These are phyloP conservation scores for Leptopilina clavipes DNA, from an alignment of 1,140 invertebrate genomes.

Conservation along the genomic window DNA sequence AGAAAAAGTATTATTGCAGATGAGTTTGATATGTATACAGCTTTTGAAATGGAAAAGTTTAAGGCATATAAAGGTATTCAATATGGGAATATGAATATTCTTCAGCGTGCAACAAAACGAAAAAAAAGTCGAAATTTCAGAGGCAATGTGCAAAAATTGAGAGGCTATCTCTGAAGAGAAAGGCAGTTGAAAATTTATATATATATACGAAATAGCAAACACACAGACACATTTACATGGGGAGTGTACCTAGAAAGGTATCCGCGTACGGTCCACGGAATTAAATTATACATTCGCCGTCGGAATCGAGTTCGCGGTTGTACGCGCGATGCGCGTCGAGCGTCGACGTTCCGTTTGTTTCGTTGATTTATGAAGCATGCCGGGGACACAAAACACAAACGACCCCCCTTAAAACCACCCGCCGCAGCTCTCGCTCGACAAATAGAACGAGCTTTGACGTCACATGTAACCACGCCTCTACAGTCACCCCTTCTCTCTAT, in stretches of 20 bases:
- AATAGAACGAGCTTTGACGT: conserved; percentile 67
- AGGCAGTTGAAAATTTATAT: conserved; percentile 29
- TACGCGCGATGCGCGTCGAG: conserved; percentile 40
- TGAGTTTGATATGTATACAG: no score
- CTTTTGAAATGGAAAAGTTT: no score
- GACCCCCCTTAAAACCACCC: conserved; percentile 41
- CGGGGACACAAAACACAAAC: conserved; percentile 70
- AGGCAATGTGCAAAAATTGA: conserved; percentile 13
- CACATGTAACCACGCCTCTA: conserved; percentile 67
- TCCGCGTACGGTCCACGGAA: conserved; percentile 49
- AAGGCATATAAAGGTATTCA: no score
- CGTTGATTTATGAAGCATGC: conserved; percentile 73
- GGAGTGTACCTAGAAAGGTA: conserved; percentile 23
- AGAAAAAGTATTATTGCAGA: no score
- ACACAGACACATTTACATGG: conserved; percentile 29
- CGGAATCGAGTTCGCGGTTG: conserved; percentile 58
- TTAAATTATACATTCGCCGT: conserved; percentile 66
- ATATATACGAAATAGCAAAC: conserved; percentile 16
- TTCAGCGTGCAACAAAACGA: background rate
- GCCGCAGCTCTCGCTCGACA: conserved; percentile 51
- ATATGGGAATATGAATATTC: background rate
- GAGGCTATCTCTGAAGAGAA: conserved; percentile 5
- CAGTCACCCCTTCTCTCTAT: background rate
- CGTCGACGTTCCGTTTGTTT: conserved; percentile 70
- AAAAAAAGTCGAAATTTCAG: background rate